Evolutionary conservation across 2,113 vertebrate genomes (phyloP).

Genomic region (Lethenteron camtschaticum): DNA sequence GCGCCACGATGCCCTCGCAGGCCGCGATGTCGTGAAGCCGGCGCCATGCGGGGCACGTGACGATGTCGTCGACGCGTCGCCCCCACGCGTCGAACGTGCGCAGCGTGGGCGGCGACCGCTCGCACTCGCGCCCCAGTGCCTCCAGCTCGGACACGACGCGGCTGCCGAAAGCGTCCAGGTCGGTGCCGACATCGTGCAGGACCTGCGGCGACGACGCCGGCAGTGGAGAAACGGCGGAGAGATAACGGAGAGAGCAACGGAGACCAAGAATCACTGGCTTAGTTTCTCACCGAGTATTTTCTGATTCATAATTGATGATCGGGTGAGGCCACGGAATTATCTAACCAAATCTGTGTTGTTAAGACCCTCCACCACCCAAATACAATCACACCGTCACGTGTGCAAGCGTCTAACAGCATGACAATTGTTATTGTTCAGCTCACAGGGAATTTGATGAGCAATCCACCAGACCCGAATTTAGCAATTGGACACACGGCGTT

Average conservation of each 20-base stretch:
- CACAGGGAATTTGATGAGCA: too few relatives aligned
- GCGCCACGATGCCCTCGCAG: slow-evolving; percentile 32
- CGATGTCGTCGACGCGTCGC: slow-evolving; percentile 25
- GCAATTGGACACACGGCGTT: too few relatives aligned
- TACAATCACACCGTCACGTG: neutral
- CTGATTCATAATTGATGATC: neutral
- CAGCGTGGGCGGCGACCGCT: slow-evolving; percentile 29
- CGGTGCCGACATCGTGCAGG: slow-evolving; percentile 15
- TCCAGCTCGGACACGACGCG: slow-evolving; percentile 23
- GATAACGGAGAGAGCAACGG: neutral
- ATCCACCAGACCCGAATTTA: too few relatives aligned
- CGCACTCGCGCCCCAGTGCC: slow-evolving; percentile 29
- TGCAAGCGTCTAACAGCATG: too few relatives aligned
- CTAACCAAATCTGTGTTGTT: neutral
- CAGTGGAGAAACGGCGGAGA: neutral
- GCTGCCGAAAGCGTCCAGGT: slow-evolving; percentile 34
- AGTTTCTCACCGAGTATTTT: neutral
- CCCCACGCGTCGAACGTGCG: slow-evolving; percentile 32
- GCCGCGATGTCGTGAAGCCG: slow-evolving; percentile 36
- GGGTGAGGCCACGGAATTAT: neutral
- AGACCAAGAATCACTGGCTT: neutral
- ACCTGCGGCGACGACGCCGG: slow-evolving; percentile 13
- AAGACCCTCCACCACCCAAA: neutral
- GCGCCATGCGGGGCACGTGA: slow-evolving; percentile 34
- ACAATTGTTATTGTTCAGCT: too few relatives aligned